Conservation (phyloP, 2,888 invertebrate genomes). For the Hedychridium roseum region DNA sequence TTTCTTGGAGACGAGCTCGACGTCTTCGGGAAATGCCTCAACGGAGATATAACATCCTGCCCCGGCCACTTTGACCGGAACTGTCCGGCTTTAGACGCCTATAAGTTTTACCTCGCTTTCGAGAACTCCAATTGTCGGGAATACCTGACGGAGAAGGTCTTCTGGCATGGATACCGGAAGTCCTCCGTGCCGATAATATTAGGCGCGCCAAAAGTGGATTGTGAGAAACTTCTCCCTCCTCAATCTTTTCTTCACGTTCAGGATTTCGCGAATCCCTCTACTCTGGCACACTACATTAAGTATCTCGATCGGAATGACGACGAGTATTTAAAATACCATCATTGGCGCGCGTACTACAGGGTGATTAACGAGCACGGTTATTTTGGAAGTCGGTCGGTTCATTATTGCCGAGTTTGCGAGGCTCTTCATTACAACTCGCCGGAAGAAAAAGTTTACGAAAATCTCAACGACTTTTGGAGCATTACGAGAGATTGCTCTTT, state of each 20-base stretch:
- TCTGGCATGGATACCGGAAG: conserved; percentile 72
- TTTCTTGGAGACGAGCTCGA: conserved; percentile 67
- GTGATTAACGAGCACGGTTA: conserved; percentile 75
- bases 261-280: conserved; percentile 65
- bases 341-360: conserved; percentile 70
- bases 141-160: conserved; percentile 77
- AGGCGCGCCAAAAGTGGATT: conserved; percentile 66
- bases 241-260: conserved; percentile 71
- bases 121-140: conserved; percentile 76
- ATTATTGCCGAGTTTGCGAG: conserved; percentile 74
- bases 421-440: conserved; percentile 72
- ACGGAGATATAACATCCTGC: conserved; percentile 67
- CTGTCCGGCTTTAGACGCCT: conserved; percentile 68
- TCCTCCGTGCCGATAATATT: conserved; percentile 73
- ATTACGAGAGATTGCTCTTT: conserved; percentile 41
- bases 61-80: conserved; percentile 71
- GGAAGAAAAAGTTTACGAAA: conserved; percentile 58
- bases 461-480: conserved; percentile 63
- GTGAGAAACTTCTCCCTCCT: conserved; percentile 69
- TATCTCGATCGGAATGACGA: conserved; percentile 63
- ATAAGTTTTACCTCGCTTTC: conserved; percentile 75
- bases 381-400: conserved; percentile 69
- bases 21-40: conserved; percentile 67
- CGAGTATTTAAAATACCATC: conserved; percentile 65
- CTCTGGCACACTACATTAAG: conserved; percentile 67